Evolutionary conservation across 2,797 vertebrate species (phyloP), one percentile per base, ranked within the genome.

Genomic region (Pampus argenteus): DNA sequence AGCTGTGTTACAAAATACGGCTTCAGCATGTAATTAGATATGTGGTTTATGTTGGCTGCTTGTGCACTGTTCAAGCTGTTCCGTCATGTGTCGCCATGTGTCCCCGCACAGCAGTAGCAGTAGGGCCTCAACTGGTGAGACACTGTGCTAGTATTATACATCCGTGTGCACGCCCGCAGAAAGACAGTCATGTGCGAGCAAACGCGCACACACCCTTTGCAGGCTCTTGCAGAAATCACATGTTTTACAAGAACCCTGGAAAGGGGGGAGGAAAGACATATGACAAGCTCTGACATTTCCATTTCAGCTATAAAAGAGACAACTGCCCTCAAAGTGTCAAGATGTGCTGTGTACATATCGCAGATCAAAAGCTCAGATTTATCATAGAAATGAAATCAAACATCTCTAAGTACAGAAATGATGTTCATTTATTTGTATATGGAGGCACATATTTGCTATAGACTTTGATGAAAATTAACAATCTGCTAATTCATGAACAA

Each of bases 321-420:
- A 72, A 74, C 85, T 91, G 89, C 71, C 87, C 89, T 89, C 78
- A 89, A 91, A 92, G 84, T 92, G 90, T 91, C 89, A 92, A 36
- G 52, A 78, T 61, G 58, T 65, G 59, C 74, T 55, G 66, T 59
- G 48, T 44, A 65, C 71, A 83, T 17, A 34, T 76, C 66, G 56
- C 51, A 75, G 76, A 85, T 89, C 74, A 83, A 83, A 88, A 79
- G 78, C 31, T 23, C 18, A 58, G 69, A 79, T 82, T 84, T 79
- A 71, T 66, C 70, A 59, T 18, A 65, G 63, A 86, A 81, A 86
- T 75, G 50, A 81, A 50, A 81, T 86, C 65, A 84, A 74, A 85
- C 70, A 36, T 56, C 72, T 60, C 36, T 70, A 69, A 81, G 81
- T 38, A 42, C 65, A 57, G 62, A 72, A 76, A 73, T 71, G 73